Conservation (phyloP, 92 coral and sea anemone genomes). For the Bergia puertoricense region DNA sequence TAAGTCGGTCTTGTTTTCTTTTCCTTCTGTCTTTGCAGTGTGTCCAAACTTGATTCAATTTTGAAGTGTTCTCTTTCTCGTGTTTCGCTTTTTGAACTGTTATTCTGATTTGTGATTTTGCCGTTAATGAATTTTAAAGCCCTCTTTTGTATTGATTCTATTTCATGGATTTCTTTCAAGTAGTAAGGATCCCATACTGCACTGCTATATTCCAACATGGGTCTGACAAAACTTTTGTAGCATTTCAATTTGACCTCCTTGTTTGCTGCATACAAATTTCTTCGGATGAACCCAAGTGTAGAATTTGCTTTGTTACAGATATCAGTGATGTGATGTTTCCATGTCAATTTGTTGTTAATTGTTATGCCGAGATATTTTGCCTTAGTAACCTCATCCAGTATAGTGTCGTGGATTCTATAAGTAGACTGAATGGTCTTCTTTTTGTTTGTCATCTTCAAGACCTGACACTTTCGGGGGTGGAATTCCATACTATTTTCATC, state of each 20-base stretch:
- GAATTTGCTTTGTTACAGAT: slow-evolving; percentile 26
- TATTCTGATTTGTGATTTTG: slow-evolving; percentile 10
- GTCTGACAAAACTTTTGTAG: slow-evolving; percentile 19
- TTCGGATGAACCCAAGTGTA: slow-evolving; percentile 29
- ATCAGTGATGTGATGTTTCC: slow-evolving; percentile 20
- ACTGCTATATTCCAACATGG: slow-evolving; percentile 19
- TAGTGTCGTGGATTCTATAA: slow-evolving; percentile 21
- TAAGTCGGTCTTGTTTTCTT: slow-evolving; percentile 5
- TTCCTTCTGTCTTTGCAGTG: slow-evolving; percentile 22
- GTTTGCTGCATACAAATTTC: slow-evolving; percentile 32
- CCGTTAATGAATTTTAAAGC: slow-evolving; percentile 4
- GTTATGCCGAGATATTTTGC: slow-evolving; percentile 29
- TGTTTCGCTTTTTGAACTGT: background rate
- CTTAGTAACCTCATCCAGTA: slow-evolving; percentile 23
- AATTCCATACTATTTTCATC: slow-evolving; percentile 5
- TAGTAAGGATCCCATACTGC: slow-evolving; percentile 18
- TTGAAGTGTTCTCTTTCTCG: slow-evolving; percentile 7
- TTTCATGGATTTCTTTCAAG: slow-evolving; percentile 20
- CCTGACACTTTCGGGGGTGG: background rate
- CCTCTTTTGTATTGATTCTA: slow-evolving; percentile 12
- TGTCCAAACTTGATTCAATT: slow-evolving; percentile 2
- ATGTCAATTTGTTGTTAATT: slow-evolving; percentile 26
- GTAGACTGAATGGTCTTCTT: slow-evolving; percentile 16
- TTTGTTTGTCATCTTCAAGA: slow-evolving; percentile 16
- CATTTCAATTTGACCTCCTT: slow-evolving; percentile 8